phyloP scores from a whole-genome alignment of 2,797 vertebrate species.

The Knipowitschia caucasica region DNA sequence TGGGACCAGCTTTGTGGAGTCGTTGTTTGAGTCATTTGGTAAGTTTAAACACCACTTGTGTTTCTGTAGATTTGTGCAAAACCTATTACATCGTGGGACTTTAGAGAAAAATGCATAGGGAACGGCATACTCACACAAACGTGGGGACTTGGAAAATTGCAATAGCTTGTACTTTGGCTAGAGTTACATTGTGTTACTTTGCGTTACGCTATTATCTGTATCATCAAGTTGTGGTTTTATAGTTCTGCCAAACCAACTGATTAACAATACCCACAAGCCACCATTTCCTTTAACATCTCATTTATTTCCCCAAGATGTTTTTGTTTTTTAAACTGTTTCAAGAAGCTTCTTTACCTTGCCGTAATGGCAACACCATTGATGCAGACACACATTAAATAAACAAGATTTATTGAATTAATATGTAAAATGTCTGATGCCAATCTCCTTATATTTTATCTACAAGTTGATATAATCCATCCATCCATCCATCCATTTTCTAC shows the following conservation, averaged over 20 bases:
- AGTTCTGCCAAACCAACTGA: neutral
- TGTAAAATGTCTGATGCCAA: neutral
- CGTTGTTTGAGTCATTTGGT: conserved; percentile 97
- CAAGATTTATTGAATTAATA: neutral
- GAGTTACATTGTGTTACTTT: neutral
- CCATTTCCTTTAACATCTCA: neutral
- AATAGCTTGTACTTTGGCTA: neutral
- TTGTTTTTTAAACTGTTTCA: neutral
- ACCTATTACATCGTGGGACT: too few species aligned
- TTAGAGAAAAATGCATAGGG: neutral
- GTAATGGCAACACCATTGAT: neutral
- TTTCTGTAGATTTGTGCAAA: neutral
- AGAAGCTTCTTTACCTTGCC: neutral
- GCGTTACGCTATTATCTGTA: neutral
- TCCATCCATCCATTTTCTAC: too few species aligned
- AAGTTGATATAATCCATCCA: too few species aligned
- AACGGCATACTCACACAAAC: neutral
- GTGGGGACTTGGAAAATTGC: neutral
- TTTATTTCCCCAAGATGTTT: neutral
- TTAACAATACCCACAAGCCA: neutral
- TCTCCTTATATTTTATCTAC: neutral
- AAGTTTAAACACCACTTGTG: conserved; percentile 29
- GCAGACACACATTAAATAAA: neutral
- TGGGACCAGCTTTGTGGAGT: conserved; percentile 97
- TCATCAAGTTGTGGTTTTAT: neutral